Percentiles rank a stretch among this genome's conserved stretches.
Conservation (phyloP, 2,888 invertebrate genomes). For the Drosophila pseudotakahashii region DNA sequence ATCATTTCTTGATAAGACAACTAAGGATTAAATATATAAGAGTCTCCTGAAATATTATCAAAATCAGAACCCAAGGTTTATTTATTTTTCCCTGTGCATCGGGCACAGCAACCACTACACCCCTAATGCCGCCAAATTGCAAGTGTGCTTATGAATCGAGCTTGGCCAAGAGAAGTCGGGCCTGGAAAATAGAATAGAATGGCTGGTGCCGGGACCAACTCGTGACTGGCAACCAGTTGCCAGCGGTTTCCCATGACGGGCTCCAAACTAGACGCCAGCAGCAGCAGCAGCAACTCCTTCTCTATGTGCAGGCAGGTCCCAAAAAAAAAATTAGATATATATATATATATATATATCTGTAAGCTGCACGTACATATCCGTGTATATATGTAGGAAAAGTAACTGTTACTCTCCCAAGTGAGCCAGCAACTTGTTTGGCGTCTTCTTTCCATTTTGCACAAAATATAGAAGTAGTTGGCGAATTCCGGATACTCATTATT, state of each 20-base stretch:
- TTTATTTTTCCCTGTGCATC: constrained; percentile 3
- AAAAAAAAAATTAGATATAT: constrained; percentile 46
- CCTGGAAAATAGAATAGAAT: constrained; percentile 57
- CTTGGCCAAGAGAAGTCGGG: constrained; percentile 43
- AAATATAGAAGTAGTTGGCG: constrained; percentile 42
- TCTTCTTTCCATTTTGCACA: constrained; percentile 69
- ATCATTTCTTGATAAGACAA: too few species aligned
- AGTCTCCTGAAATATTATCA: too few species aligned
- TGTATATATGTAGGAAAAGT: constrained; percentile 58
- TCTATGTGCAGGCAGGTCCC: constrained; percentile 44
- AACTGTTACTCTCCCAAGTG: constrained; percentile 72
- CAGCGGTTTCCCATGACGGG: constrained; percentile 49
- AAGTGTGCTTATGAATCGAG: constrained; percentile 58
- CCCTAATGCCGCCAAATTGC: constrained; percentile 68
- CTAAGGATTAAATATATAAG: not conserved
- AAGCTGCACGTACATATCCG: constrained; percentile 32
- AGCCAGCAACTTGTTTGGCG: constrained; percentile 68
- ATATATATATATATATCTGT: constrained; percentile 26
- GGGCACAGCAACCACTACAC: constrained; percentile 2
- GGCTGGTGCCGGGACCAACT: constrained; percentile 53
- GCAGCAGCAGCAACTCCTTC: constrained; percentile 22
- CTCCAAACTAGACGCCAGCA: constrained; percentile 39
- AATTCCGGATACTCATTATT: constrained; percentile 9
- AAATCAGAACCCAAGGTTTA: too few species aligned
- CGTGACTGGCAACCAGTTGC: constrained; percentile 65